Conservation (phyloP, 2,113 vertebrate genomes). For the Sitta europaea region DNA sequence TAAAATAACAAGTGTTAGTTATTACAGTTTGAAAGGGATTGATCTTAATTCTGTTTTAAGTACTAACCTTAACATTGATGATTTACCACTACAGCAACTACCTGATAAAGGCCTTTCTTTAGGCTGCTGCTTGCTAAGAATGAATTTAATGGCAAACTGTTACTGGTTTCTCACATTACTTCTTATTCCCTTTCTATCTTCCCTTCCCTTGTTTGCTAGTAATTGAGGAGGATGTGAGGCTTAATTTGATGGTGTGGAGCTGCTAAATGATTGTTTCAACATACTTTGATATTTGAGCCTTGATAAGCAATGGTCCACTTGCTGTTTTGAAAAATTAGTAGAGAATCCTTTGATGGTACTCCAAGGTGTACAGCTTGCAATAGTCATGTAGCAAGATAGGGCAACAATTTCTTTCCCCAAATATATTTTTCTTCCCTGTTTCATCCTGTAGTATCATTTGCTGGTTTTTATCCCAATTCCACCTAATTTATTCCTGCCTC, state of each 20-base stretch:
- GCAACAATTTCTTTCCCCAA: fast-evolving
- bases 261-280: not conserved
- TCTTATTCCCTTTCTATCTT: not conserved
- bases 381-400: not conserved
- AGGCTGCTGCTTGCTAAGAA: not conserved
- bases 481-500: not conserved
- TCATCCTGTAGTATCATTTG: not conserved
- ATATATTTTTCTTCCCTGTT: not conserved
- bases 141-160: not conserved
- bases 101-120: not conserved
- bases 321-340: not conserved
- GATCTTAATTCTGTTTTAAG: not conserved
- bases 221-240: not conserved
- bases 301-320: not conserved
- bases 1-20: not conserved
- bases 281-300: not conserved
- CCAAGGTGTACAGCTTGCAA: not conserved
- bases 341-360: not conserved
- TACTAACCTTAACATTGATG: not conserved
- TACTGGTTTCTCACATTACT: not conserved
- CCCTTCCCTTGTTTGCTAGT: not conserved
- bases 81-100: not conserved
- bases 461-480: not conserved
- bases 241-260: not conserved
- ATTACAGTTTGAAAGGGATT: not conserved